Conservation (phyloP, 2,888 invertebrate genomes). For the Deroplatys truncata region DNA sequence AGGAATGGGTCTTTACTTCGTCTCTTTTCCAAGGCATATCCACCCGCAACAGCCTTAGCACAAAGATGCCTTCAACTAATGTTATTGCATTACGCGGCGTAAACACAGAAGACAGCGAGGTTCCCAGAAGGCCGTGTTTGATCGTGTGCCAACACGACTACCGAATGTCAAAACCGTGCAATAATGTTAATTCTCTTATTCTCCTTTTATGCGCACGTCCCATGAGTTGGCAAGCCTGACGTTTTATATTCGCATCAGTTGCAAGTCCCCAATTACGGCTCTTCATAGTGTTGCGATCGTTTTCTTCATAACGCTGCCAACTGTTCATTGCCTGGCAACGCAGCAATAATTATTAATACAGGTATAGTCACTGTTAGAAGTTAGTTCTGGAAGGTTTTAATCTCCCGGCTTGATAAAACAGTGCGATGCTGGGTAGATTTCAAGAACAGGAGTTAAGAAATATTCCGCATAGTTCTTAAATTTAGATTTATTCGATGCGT, state of each 20-base stretch:
- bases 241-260: not conserved
- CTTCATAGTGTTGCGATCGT: not conserved
- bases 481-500: too few relatives aligned
- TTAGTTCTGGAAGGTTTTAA: too few relatives aligned
- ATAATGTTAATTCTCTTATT: not conserved
- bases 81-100: not conserved
- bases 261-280: not conserved
- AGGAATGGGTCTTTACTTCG: too few relatives aligned
- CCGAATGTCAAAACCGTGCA: not conserved
- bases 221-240: not conserved
- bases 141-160: not conserved
- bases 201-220: not conserved
- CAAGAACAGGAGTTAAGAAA: too few relatives aligned
- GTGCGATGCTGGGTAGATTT: too few relatives aligned
- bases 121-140: not conserved
- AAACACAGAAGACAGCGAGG: not conserved
- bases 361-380: not conserved
- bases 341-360: not conserved
- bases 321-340: not conserved
- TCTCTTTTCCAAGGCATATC: too few relatives aligned
- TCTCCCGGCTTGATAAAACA: too few relatives aligned
- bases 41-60: not conserved
- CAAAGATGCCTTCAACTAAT: not conserved
- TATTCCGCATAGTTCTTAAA: too few relatives aligned
- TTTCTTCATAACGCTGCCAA: not conserved